phyloP scores from a whole-genome alignment of 1,140 invertebrate species.

The Pseudobourletiella spinata region DNA sequence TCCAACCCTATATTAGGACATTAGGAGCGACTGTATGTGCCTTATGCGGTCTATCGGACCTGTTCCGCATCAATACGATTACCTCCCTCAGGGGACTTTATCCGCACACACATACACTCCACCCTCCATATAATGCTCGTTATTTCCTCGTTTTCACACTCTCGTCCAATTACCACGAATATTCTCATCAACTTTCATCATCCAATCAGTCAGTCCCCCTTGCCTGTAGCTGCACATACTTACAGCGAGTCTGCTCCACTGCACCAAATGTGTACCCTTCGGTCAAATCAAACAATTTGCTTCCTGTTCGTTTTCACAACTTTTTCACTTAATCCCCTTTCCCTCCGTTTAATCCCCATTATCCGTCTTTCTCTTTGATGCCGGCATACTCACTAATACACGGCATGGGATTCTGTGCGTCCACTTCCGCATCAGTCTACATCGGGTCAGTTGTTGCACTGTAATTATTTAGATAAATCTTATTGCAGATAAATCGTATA shows the following conservation, averaged over 20 bases:
- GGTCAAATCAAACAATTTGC: slow-evolving; percentile 1
- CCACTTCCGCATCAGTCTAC: no score
- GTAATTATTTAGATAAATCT: no score
- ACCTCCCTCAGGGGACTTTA: background rate
- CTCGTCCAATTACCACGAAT: slow-evolving; percentile 6
- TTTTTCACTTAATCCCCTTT: background rate
- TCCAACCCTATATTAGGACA: no score
- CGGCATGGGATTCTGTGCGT: no score
- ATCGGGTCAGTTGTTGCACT: no score
- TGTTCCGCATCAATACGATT: background rate
- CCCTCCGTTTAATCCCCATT: background rate
- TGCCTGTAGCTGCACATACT: background rate
- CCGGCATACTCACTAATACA: no score
- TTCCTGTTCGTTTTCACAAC: background rate
- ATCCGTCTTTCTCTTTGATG: no score
- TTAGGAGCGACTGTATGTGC: no score
- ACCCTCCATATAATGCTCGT: slow-evolving; percentile 3
- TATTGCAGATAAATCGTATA: no score
- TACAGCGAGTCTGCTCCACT: background rate
- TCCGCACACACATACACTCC: background rate
- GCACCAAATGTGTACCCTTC: no score
- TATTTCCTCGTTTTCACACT: slow-evolving; percentile 11
- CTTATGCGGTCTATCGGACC: background rate
- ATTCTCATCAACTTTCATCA: slow-evolving; percentile 11
- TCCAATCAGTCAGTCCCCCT: background rate